Percentiles rank a stretch among this genome's conserved stretches.
Evolutionary conservation across 2,113 vertebrate genomes (phyloP).

Genomic region (Silurus asotus): DNA sequence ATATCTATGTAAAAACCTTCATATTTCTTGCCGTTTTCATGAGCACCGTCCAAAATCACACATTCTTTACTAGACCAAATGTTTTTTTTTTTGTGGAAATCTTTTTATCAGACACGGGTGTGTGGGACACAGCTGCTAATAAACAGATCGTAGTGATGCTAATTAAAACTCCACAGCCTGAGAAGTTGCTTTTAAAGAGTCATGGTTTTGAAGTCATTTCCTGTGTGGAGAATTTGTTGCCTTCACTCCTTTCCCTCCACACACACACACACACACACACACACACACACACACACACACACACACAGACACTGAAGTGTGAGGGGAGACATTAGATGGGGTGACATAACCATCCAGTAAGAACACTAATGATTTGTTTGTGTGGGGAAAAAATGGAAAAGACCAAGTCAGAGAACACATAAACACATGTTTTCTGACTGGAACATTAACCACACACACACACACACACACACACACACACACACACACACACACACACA

Average conservation of each 20-base stretch:
- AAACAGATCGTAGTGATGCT: too few species aligned
- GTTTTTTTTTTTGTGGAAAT: too few species aligned
- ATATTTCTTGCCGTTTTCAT: background rate
- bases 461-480: background rate
- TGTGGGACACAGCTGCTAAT: constrained; percentile 7
- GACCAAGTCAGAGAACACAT: constrained; percentile 35
- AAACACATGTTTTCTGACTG: constrained; percentile 34
- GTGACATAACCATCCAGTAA: constrained; percentile 30
- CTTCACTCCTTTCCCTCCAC: background rate
- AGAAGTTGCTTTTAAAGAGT: background rate
- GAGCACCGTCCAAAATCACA: background rate
- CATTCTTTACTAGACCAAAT: background rate
- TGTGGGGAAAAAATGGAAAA: constrained; percentile 47
- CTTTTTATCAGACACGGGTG: background rate
- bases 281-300: background rate
- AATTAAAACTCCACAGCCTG: background rate
- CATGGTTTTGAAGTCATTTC: background rate
- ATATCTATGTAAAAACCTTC: background rate
- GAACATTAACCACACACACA: constrained; percentile 34
- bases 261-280: constrained; percentile 1
- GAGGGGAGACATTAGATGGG: background rate
- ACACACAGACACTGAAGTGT: background rate
- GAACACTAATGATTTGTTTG: constrained; percentile 27
- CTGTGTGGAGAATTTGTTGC: constrained; percentile 9
- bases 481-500: background rate